These are phyloP conservation scores for Mastomys coucha DNA, from an alignment of 2,113 vertebrate genomes.

Conservation along the genomic window DNA sequence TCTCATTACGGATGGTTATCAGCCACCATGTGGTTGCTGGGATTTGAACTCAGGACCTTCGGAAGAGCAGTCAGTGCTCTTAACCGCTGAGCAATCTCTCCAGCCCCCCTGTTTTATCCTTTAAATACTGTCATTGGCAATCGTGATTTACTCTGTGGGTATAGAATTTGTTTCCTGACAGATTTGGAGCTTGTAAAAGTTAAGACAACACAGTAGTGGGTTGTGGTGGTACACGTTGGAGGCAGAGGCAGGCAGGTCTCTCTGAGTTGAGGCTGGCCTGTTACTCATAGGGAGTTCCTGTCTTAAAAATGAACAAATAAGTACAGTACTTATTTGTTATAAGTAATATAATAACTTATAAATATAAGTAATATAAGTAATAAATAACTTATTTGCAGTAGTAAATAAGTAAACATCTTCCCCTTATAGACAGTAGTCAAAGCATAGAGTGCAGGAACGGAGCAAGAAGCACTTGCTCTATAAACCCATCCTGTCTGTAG, in stretches of 20 bases:
- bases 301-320: not conserved
- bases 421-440: not conserved
- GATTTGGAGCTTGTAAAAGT: constrained; percentile 4
- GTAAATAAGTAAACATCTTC: constrained; percentile 18
- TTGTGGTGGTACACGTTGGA: not conserved
- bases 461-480: not conserved
- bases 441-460: not conserved
- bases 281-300: not conserved
- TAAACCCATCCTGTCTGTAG: not conserved
- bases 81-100: too few relatives aligned
- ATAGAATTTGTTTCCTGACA: constrained; percentile 10
- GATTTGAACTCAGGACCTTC: too few relatives aligned
- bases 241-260: not conserved
- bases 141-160: not conserved
- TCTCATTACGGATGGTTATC: too few relatives aligned
- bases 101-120: not conserved
- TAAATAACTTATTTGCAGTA: constrained; percentile 1
- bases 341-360: too few relatives aligned
- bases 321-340: not conserved
- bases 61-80: too few relatives aligned
- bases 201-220: not conserved
- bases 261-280: not conserved
- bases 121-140: not conserved
- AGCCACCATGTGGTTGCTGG: too few relatives aligned
- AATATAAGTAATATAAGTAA: too few relatives aligned